Conservation (phyloP, 2,797 vertebrate genomes). For the Eupleurogrammus muticus region DNA sequence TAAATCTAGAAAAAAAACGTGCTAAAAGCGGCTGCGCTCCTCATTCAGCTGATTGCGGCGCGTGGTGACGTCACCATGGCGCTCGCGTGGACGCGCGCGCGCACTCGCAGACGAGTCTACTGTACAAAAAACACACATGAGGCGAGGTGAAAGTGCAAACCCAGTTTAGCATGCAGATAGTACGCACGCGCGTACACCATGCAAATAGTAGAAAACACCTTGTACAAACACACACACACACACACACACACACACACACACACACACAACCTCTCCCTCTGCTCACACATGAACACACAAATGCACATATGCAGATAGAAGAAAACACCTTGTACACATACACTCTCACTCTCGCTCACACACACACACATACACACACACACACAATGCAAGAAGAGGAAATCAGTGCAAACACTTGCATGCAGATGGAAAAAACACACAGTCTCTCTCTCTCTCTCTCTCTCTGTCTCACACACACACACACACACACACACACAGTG, state of each 20-base stretch:
- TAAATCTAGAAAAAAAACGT: not conserved
- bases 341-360: not conserved
- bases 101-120: not conserved
- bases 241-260: conserved; percentile 11
- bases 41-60: conserved; percentile 2
- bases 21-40: not conserved
- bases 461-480: conserved; percentile 3
- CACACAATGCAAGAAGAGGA: conserved; percentile 19
- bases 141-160: conserved; percentile 29
- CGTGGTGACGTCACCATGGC: conserved; percentile 39
- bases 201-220: not conserved
- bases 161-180: conserved; percentile 46
- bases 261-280: not conserved
- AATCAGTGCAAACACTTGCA: conserved; percentile 29
- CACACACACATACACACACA: conserved; percentile 7
- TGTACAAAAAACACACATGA: conserved; percentile 3
- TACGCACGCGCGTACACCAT: conserved; percentile 18
- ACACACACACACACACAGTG: conserved; percentile 51
- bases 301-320: conserved; percentile 10
- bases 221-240: conserved; percentile 17
- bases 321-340: conserved; percentile 1
- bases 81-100: not conserved
- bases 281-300: conserved; percentile 13
- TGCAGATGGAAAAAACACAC: conserved; percentile 21
- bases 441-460: not conserved